Evolutionary conservation across 2,113 vertebrate genomes (phyloP).

Genomic region (Limanda limanda): DNA sequence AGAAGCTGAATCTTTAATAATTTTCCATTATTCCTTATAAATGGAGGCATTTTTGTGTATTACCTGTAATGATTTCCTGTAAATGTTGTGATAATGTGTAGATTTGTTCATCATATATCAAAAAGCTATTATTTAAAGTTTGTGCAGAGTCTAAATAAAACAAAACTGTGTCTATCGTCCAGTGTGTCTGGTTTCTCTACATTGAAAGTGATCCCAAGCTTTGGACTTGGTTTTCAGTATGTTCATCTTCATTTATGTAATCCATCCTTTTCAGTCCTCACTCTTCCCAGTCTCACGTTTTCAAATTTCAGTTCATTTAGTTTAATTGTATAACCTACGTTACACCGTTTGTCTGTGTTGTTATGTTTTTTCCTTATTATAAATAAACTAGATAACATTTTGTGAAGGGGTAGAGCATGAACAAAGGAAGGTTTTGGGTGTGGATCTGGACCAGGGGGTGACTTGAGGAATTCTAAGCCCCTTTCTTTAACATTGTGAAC

Average conservation of each 20-base stretch:
- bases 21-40: background rate
- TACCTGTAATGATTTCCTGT: background rate
- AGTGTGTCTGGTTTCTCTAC: slow-evolving; percentile 1
- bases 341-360: too few relatives aligned
- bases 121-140: background rate
- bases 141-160: slow-evolving; percentile 1
- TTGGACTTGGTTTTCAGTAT: slow-evolving; percentile 1
- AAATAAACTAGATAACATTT: too few relatives aligned
- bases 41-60: background rate
- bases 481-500: too few relatives aligned
- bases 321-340: too few relatives aligned
- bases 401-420: too few relatives aligned
- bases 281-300: too few relatives aligned
- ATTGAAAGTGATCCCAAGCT: slow-evolving; percentile 29
- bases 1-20: too few relatives aligned
- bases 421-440: background rate
- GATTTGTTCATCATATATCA: background rate
- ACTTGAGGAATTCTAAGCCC: too few relatives aligned
- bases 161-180: background rate
- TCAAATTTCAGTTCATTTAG: too few relatives aligned
- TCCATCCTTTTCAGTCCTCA: background rate
- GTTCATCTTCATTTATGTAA: slow-evolving; percentile 23
- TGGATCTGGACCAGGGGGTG: background rate
- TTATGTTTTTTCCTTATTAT: too few relatives aligned
- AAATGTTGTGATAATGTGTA: background rate